A percentile compares a stretch with the other conserved stretches of the same genome.
These are phyloP conservation scores for Artibeus lituratus DNA, from an alignment of 2,797 vertebrate genomes.

Conservation along the genomic window DNA sequence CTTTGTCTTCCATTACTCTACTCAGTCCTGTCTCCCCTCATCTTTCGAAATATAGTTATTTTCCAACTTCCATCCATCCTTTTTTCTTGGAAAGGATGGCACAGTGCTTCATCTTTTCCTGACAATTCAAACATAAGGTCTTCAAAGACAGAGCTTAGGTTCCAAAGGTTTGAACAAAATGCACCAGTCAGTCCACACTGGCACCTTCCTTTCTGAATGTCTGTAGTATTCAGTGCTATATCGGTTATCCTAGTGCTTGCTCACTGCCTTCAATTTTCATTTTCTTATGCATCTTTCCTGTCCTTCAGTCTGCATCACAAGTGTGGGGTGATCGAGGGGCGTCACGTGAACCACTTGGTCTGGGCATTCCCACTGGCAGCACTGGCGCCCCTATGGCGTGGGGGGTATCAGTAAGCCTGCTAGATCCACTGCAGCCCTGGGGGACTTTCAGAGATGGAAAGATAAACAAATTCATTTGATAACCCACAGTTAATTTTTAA, in stretches of 20 bases:
- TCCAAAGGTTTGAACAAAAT: not conserved
- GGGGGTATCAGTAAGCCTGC: not conserved
- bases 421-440: not conserved
- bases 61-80: not conserved
- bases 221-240: not conserved
- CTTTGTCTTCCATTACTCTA: not conserved
- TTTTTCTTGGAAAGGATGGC: fast-evolving
- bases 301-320: not conserved
- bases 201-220: not conserved
- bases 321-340: fast-evolving
- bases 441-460: not conserved
- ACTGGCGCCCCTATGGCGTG: not conserved
- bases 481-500: not conserved
- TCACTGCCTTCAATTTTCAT: not conserved
- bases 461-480: not conserved
- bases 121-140: not conserved
- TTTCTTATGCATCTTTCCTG: not conserved
- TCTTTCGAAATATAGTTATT: not conserved
- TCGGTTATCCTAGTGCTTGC: not conserved
- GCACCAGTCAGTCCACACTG: not conserved
- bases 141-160: not conserved
- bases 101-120: not conserved
- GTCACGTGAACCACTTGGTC: fast-evolving
- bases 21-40: not conserved
- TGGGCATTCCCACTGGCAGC: not conserved